Conservation (phyloP, 2,113 vertebrate species). For the Alethe castanea region DNA sequence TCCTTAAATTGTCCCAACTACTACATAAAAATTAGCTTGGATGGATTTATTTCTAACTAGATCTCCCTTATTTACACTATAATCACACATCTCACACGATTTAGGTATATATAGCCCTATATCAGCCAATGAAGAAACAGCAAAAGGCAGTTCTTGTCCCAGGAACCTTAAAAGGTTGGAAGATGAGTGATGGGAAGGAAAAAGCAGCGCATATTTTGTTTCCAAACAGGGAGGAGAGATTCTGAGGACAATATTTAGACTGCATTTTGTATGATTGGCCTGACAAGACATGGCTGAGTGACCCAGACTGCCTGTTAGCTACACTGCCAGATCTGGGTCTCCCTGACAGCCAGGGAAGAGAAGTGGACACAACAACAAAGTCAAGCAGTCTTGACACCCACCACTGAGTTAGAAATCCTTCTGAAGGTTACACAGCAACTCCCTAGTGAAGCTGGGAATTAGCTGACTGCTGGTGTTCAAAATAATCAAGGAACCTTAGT, state of each 20-base stretch:
- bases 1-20: not conserved
- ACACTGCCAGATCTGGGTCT: fast-evolving
- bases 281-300: not conserved
- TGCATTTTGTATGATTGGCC: not conserved
- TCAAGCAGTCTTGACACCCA: not conserved
- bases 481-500: not conserved
- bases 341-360: not conserved
- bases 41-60: not conserved
- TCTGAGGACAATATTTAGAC: not conserved
- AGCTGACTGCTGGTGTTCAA: not conserved
- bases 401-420: not conserved
- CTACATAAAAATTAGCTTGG: not conserved
- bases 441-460: not conserved
- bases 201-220: not conserved
- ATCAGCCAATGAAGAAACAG: not conserved
- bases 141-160: not conserved
- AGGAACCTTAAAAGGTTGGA: not conserved
- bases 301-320: not conserved
- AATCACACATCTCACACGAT: not conserved
- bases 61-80: not conserved
- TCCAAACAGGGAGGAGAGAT: not conserved
- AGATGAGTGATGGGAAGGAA: not conserved
- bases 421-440: not conserved
- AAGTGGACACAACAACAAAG: fast-evolving
- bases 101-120: not conserved